phyloP scores from a whole-genome alignment of 37 sponge, comb jelly and placozoan species.

The Crambe crambe region DNA sequence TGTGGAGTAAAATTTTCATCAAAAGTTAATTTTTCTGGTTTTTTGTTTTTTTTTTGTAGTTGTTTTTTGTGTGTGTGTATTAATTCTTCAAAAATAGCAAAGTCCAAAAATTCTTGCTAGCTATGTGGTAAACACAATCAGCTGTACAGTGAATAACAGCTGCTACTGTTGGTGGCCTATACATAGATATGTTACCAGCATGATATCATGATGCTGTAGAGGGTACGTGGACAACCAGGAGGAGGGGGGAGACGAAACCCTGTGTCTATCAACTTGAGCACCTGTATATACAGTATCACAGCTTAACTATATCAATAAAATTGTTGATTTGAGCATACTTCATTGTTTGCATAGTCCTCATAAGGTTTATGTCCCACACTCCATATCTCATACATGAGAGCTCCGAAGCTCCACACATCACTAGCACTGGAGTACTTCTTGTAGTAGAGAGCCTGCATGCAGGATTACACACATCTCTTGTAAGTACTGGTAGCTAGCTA shows the following conservation, averaged over 20 bases:
- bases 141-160: too few species aligned
- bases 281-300: not conserved
- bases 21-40: too few species aligned
- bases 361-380: conserved; percentile 10
- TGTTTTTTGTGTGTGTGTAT: too few species aligned
- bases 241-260: conserved; percentile 11
- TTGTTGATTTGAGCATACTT: not conserved
- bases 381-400: conserved; percentile 12
- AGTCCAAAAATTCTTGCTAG: too few species aligned
- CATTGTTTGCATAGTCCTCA: not conserved
- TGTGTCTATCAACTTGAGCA: not conserved
- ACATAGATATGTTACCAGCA: not conserved
- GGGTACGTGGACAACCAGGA: conserved; percentile 7
- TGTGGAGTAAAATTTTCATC: too few species aligned
- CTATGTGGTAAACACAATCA: too few species aligned
- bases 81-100: too few species aligned
- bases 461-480: not conserved
- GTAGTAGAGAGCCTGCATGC: not conserved
- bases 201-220: not conserved
- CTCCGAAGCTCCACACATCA: conserved; percentile 23
- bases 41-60: too few species aligned
- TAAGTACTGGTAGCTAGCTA: too few species aligned
- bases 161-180: too few species aligned
- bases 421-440: conserved; percentile 15
- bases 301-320: too few species aligned